phyloP scores from a whole-genome alignment of 2,113 vertebrate species.

The Perca fluviatilis region DNA sequence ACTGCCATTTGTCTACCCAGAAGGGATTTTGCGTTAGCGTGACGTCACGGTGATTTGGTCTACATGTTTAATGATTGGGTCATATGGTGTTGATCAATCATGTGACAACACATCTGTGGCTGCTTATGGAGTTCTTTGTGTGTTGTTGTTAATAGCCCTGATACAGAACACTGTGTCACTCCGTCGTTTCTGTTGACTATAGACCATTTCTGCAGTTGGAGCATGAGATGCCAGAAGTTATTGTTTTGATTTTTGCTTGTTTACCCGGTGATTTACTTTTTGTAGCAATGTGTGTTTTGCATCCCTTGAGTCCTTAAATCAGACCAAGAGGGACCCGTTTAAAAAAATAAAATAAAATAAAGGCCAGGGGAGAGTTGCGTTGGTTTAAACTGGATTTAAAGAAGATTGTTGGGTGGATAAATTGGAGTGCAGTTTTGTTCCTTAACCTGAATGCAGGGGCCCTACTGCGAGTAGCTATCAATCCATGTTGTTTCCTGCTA shows the following conservation, averaged over 20 bases:
- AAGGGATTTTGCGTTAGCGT: no score
- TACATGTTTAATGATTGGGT: not conserved
- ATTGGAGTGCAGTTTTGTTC: not conserved
- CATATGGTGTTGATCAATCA: not conserved
- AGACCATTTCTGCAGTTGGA: not conserved
- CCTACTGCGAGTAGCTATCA: not conserved
- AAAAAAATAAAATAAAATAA: not conserved
- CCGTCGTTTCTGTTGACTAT: not conserved
- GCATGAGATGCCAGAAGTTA: not conserved
- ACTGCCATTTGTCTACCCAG: no score
- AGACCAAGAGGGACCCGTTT: not conserved
- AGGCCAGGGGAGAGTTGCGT: not conserved
- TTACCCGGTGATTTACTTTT: not conserved
- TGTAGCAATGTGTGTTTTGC: not conserved
- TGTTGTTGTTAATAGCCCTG: not conserved
- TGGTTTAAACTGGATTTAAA: not conserved
- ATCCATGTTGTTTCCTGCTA: slow-evolving; percentile 29
- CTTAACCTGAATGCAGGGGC: not conserved
- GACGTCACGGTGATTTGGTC: no score
- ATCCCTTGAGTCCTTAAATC: not conserved
- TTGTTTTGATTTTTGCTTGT: not conserved
- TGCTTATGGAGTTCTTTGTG: not conserved
- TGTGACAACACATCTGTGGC: not conserved
- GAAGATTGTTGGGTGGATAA: not conserved
- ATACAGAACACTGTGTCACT: not conserved